These are phyloP conservation scores for Sebastes steindachneri DNA, from an alignment of 2,797 vertebrate genomes.

Conservation along the genomic window DNA sequence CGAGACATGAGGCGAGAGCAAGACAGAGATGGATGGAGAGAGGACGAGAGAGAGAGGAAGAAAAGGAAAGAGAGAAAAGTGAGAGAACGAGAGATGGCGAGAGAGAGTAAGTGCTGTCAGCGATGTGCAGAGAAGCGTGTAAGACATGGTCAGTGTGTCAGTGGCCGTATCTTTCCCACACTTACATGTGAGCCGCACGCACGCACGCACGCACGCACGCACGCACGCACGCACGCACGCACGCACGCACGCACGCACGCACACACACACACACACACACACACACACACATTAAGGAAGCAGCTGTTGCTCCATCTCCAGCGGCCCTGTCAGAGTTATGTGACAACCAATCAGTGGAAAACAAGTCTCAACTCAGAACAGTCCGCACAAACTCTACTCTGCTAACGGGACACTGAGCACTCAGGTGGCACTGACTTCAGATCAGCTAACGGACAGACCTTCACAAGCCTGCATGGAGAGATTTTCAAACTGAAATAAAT, in stretches of 20 bases:
- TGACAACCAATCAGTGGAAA: conserved; percentile 4
- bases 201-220: conserved; percentile 6
- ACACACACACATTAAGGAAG: not conserved
- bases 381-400: not conserved
- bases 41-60: not conserved
- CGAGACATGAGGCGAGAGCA: conserved; percentile 23
- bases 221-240: not conserved
- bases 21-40: conserved; percentile 50
- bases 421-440: not conserved
- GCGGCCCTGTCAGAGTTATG: not conserved
- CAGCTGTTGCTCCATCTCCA: conserved; percentile 11
- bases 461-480: not conserved
- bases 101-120: conserved; percentile 42
- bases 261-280: conserved; percentile 7
- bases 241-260: not conserved
- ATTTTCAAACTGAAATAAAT: not conserved
- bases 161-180: conserved; percentile 9
- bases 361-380: not conserved
- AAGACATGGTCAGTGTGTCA: conserved; percentile 66
- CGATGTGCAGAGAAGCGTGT: conserved; percentile 58
- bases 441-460: not conserved
- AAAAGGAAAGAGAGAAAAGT: not conserved
- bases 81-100: not conserved
- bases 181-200: not conserved
- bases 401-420: not conserved